Base-by-base conservation (phyloP, 1,140 invertebrate species). In the Brachionus asplanchnoidis region DNA sequence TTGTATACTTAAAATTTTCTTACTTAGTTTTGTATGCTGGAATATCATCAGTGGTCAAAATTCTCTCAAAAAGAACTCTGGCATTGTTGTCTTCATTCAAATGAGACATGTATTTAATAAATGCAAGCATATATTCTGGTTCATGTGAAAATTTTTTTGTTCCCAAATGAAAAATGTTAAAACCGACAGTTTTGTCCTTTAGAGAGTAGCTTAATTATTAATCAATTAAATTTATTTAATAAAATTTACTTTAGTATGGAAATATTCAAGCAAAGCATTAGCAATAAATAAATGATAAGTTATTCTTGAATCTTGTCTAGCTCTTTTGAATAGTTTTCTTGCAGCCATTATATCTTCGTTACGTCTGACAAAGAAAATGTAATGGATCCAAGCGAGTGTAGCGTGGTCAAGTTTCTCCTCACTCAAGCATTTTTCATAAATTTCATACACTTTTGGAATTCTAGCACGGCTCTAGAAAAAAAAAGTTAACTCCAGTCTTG, bases 71-170 rank as follows among this genome's bases (percentile, higher is more conserved):
- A 17, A 99, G 90, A 46, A 99, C 97, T 85, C 97, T 91, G 0
- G 97, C 99, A 88, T 99, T 99, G 90, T 99, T 99, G 89, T 99
- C 97, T 93, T 99, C 97, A 91, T 99, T 99, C 9, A 99, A 91
- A 93, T 99, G 96, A 9, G 96, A 97, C 86, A 99, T 91, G 89
- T 98, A 99, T 88, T 99, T 96, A 84, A 99, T 95, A 88, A 99
- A 99, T 87, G 94, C 94, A 78, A 96, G 91, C 83, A 98, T 94
- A 88, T 97, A 99, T 87, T 98, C 95, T 0, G 96, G 94, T 88
- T 95, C 94, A 87, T 95, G 94, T 0, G 93, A 94, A 90, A 96
- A 99, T 89, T 97, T 97, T 89, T 99, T 99, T 14, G 99, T 90
- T 0, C 97, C 98, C 23, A 99, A 91, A 90, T 99, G 97, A 90